Conservation (phyloP, 2,797 vertebrate species). For the Cercopithecus neglectus region DNA sequence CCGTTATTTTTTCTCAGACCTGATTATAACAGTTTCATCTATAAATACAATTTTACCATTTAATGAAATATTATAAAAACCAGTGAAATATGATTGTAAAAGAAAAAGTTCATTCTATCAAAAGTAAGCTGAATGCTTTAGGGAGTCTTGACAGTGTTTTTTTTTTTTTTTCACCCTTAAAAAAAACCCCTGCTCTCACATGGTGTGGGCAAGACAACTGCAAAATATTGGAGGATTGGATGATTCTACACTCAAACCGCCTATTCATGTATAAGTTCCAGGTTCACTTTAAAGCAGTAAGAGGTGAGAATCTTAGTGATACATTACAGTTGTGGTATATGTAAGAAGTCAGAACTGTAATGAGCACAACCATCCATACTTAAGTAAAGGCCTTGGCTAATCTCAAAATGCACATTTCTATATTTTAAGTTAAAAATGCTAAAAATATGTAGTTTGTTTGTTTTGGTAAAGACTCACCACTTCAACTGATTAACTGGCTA, state of each 20-base stretch:
- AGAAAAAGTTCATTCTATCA: neutral
- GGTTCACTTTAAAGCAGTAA: neutral
- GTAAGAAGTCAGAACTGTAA: neutral
- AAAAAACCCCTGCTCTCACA: neutral
- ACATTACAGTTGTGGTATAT: neutral
- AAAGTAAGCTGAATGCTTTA: constrained; percentile 9
- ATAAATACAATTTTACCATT: neutral
- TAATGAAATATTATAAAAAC: constrained; percentile 14
- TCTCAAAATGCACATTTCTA: neutral
- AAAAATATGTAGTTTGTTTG: neutral
- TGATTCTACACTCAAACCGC: neutral
- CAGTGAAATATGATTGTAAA: neutral
- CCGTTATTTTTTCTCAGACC: neutral
- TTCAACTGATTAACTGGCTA: neutral
- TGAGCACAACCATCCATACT: neutral
- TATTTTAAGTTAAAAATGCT: constrained; percentile 19
- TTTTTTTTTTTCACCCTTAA: neutral
- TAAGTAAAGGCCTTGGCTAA: neutral
- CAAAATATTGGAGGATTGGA: neutral
- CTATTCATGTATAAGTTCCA: neutral
- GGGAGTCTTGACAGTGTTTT: neutral
- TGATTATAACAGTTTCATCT: neutral
- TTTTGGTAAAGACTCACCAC: neutral
- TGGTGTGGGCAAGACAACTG: neutral
- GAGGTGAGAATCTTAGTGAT: constrained; percentile 11